phyloP scores from a whole-genome alignment of 2,888 invertebrate genomes.

The Sphaeridia pumilis region DNA sequence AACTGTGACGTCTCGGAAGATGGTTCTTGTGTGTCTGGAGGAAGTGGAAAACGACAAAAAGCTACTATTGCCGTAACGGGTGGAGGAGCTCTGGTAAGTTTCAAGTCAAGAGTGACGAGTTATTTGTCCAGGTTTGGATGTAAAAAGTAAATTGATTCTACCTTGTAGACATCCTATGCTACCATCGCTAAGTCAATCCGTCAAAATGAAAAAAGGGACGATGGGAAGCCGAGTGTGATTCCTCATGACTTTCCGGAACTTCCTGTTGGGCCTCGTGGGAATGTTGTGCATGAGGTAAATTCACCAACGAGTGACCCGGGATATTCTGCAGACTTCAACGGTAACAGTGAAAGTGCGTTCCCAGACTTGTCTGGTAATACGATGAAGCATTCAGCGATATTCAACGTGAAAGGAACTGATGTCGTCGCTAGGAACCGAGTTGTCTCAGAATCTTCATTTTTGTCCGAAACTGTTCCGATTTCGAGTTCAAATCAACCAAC shows the following conservation, averaged over 20 bases:
- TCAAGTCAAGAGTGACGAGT: not conserved
- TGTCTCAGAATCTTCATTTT: too few species aligned
- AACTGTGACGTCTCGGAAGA: slow-evolving; percentile 13
- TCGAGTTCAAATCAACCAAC: too few species aligned
- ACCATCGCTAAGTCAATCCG: slow-evolving; percentile 5
- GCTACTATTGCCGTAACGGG: slow-evolving; percentile 1
- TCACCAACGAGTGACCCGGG: slow-evolving; percentile 11
- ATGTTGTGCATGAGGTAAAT: not conserved
- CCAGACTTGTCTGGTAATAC: slow-evolving; percentile 5
- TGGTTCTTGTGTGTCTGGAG: slow-evolving; percentile 7
- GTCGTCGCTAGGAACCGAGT: too few species aligned
- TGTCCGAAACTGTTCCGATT: too few species aligned
- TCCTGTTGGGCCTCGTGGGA: not conserved
- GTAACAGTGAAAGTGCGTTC: slow-evolving; percentile 8
- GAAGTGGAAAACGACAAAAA: not conserved
- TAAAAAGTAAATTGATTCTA: not conserved
- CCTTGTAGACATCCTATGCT: slow-evolving; percentile 9
- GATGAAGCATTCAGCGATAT: too few species aligned
- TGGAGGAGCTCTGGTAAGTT: slow-evolving; percentile 5
- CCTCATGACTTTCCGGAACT: slow-evolving; percentile 12
- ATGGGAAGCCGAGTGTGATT: slow-evolving; percentile 5
- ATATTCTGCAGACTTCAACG: not conserved
- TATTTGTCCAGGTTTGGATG: not conserved
- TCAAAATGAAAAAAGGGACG: not conserved
- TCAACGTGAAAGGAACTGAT: too few species aligned